Conservation (phyloP, 2,888 invertebrate species). For the Gymnosoma rotundatum region DNA sequence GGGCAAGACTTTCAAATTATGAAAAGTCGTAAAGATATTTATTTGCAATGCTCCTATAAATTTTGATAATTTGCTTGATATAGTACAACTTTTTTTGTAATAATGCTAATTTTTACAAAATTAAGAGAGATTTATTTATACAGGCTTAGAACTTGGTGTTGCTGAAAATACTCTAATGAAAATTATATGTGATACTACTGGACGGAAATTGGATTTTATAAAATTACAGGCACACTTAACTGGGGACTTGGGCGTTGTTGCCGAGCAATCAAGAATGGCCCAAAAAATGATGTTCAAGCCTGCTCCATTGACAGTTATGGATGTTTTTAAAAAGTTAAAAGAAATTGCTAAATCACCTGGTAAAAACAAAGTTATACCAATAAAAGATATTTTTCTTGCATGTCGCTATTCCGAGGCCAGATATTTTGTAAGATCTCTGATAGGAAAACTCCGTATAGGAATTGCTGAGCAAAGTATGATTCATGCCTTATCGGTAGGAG, state of each 20-base stretch:
- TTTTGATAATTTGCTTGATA: no score
- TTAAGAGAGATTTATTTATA: not conserved
- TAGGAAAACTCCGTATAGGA: slow-evolving; percentile 97
- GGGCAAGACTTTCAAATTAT: no score
- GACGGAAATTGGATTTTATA: slow-evolving; percentile 91
- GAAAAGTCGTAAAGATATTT: no score
- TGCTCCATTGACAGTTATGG: slow-evolving; percentile 87
- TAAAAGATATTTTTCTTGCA: slow-evolving; percentile 95
- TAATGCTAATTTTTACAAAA: no score
- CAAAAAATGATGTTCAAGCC: slow-evolving; percentile 95
- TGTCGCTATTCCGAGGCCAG: slow-evolving; percentile 94
- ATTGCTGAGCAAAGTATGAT: slow-evolving; percentile 98
- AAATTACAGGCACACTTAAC: slow-evolving; percentile 84
- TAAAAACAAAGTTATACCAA: slow-evolving; percentile 92
- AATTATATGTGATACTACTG: slow-evolving; percentile 95
- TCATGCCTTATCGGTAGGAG: slow-evolving; percentile 93
- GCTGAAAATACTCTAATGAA: slow-evolving; percentile 97
- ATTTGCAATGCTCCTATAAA: no score
- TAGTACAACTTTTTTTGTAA: no score
- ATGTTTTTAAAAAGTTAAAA: slow-evolving; percentile 91
- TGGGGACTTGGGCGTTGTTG: slow-evolving; percentile 96
- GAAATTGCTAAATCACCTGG: slow-evolving; percentile 95
- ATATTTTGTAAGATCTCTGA: slow-evolving; percentile 93
- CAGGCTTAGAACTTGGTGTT: slow-evolving; percentile 92
- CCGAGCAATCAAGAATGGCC: slow-evolving; percentile 91